These are phyloP conservation scores for Meda fulgida DNA, from an alignment of 2,797 vertebrate genomes.

Conservation along the genomic window DNA sequence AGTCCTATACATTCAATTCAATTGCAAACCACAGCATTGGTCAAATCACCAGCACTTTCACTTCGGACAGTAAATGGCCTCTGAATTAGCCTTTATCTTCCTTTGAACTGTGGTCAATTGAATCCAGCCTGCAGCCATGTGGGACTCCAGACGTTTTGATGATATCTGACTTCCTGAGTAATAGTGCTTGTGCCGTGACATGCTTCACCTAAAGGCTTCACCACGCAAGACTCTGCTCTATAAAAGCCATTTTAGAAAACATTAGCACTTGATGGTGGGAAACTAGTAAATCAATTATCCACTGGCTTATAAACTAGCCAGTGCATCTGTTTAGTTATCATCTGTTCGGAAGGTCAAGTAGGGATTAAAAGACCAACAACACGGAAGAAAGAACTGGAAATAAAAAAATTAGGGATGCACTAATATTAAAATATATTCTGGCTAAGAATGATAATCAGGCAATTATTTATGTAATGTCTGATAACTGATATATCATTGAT, in stretches of 20 bases:
- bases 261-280: slow-evolving; percentile 30
- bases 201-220: slow-evolving; percentile 23
- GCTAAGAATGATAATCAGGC: not conserved
- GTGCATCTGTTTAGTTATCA: not conserved
- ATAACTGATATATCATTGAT: not conserved
- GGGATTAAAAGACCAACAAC: not conserved
- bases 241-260: slow-evolving; percentile 32
- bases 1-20: not conserved
- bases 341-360: not conserved
- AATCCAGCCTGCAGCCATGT: slow-evolving; percentile 20
- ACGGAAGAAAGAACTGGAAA: not conserved
- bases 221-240: slow-evolving; percentile 29
- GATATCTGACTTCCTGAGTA: slow-evolving; percentile 50
- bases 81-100: slow-evolving; percentile 42
- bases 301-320: not conserved
- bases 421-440: not conserved
- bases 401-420: not conserved
- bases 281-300: slow-evolving; percentile 27
- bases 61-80: slow-evolving; percentile 24
- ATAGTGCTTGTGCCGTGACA: slow-evolving; percentile 47
- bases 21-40: not conserved
- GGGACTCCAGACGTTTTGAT: slow-evolving; percentile 42
- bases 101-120: slow-evolving; percentile 43
- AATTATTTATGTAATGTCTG: not conserved
- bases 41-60: slow-evolving; percentile 17